phyloP scores from a whole-genome alignment of 2,113 vertebrate genomes.

The Zonotrichia leucophrys region DNA sequence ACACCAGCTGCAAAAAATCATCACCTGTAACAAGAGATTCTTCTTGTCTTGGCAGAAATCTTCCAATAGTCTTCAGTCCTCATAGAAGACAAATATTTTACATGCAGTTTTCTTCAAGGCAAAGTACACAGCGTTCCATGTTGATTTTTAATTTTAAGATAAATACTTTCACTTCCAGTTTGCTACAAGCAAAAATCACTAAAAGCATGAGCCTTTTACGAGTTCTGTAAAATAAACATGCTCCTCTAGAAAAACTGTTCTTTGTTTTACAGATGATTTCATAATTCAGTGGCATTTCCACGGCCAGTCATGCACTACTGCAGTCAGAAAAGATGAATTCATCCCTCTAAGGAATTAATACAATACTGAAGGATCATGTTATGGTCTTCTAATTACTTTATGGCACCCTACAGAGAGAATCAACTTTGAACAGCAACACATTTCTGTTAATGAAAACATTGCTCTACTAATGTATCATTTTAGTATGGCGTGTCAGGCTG shows the following conservation, averaged over 20 bases:
- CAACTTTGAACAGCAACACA: background rate
- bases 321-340: constrained; percentile 21
- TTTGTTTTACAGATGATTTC: background rate
- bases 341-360: constrained; percentile 11
- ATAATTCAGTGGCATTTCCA: background rate
- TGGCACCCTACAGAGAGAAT: constrained; percentile 5
- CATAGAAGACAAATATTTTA: background rate
- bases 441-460: constrained; percentile 17
- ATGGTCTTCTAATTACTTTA: constrained; percentile 38
- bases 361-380: constrained; percentile 9
- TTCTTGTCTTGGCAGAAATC: background rate
- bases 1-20: background rate
- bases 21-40: background rate
- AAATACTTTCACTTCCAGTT: background rate
- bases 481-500: background rate
- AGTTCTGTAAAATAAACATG: background rate
- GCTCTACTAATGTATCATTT: background rate
- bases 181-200: background rate
- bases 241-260: background rate
- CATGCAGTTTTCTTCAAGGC: background rate
- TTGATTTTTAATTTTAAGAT: constrained; percentile 12
- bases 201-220: background rate
- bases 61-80: background rate
- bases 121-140: background rate
- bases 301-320: background rate